These are phyloP conservation scores for Timema cristinae DNA, from an alignment of 2,888 invertebrate species.

Conservation along the genomic window DNA sequence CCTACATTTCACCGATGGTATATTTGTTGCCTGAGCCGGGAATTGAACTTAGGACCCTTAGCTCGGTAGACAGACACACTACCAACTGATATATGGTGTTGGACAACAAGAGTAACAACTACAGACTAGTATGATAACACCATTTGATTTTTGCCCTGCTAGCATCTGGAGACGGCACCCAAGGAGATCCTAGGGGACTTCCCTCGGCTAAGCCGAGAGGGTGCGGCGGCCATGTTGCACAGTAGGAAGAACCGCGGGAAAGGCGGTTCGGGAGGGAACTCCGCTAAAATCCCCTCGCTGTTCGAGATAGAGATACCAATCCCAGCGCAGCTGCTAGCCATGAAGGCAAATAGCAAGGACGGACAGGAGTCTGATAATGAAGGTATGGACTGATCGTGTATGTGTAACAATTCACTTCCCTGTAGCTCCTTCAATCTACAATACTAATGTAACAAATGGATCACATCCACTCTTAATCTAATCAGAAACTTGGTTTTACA, in stretches of 20 bases:
- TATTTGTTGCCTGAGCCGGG: too few relatives aligned
- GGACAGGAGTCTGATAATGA: constrained; percentile 24
- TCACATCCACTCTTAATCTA: too few relatives aligned
- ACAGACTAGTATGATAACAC: too few relatives aligned
- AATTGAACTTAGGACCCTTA: too few relatives aligned
- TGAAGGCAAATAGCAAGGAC: constrained; percentile 17
- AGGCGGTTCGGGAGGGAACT: not conserved
- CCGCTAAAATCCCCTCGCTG: constrained; percentile 44
- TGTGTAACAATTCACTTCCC: too few relatives aligned
- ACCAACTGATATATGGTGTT: too few relatives aligned
- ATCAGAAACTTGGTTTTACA: too few relatives aligned
- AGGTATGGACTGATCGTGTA: constrained; percentile 20
- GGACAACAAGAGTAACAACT: too few relatives aligned
- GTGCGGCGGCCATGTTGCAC: constrained; percentile 51
- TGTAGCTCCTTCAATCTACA: not conserved
- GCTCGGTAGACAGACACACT: too few relatives aligned
- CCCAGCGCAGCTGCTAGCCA: constrained; percentile 29
- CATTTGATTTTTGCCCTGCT: too few relatives aligned
- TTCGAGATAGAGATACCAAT: constrained; percentile 44
- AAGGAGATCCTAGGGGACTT: constrained; percentile 90
- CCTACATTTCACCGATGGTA: too few relatives aligned
- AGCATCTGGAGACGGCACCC: constrained; percentile 85
- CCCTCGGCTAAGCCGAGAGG: constrained; percentile 74
- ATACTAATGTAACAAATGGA: not conserved
- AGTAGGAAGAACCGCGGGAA: constrained; percentile 24